Percentiles rank a stretch among this genome's conserved stretches.
These are phyloP conservation scores for Caenorhabditis uteleia DNA, from an alignment of 2,888 invertebrate genomes.

Conservation along the genomic window DNA sequence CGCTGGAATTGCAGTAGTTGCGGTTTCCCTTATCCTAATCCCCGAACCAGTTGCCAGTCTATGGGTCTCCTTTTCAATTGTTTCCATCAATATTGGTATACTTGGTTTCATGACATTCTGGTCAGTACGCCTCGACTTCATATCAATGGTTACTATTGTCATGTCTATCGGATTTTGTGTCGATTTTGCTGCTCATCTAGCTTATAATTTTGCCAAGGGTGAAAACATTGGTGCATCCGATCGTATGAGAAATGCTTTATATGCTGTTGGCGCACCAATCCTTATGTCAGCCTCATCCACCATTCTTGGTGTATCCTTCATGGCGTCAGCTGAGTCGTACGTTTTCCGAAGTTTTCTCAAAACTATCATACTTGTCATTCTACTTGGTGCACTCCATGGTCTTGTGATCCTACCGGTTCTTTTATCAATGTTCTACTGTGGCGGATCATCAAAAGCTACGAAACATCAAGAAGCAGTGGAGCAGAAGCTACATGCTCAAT, in stretches of 20 bases:
- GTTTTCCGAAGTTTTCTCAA: constrained; percentile 71
- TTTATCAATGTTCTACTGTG: constrained; percentile 68
- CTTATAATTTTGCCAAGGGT: constrained; percentile 75
- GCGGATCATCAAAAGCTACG: constrained; percentile 19
- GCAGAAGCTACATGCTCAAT: constrained; percentile 47
- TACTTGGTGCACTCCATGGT: constrained; percentile 89
- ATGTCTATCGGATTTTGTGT: constrained; percentile 95
- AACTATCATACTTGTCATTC: constrained; percentile 91
- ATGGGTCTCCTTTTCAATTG: constrained; percentile 88
- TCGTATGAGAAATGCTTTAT: constrained; percentile 83
- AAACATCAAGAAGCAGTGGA: constrained; percentile 39
- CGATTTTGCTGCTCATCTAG: constrained; percentile 92
- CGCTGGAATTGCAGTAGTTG: constrained; percentile 80
- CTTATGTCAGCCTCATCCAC: constrained; percentile 90
- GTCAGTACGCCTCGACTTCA: constrained; percentile 83
- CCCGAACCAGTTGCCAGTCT: constrained; percentile 88
- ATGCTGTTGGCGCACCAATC: constrained; percentile 87
- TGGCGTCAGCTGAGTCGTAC: constrained; percentile 87
- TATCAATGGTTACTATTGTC: constrained; percentile 94
- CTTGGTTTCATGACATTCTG: constrained; percentile 94
- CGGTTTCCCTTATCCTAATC: constrained; percentile 91
- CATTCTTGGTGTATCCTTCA: constrained; percentile 84
- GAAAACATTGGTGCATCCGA: constrained; percentile 73
- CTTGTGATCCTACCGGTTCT: constrained; percentile 82
- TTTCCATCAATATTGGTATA: constrained; percentile 90